Conservation (phyloP, 1,140 invertebrate species). For the Cotesia vestalis region DNA sequence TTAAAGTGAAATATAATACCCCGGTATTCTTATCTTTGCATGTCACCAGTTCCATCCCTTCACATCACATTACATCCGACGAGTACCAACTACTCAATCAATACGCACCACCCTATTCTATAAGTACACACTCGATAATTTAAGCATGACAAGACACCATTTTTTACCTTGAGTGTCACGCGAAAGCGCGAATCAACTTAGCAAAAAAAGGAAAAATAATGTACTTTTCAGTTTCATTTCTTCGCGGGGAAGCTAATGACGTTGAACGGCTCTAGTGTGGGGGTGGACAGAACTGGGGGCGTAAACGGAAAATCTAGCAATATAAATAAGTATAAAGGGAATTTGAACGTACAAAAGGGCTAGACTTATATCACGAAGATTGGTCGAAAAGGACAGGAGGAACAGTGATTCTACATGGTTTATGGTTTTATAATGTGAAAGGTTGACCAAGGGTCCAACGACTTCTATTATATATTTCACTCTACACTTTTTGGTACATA, state of each 20-base stretch:
- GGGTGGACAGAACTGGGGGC: slow-evolving; percentile 20
- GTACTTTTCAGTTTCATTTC: slow-evolving; percentile 23
- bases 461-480: neutral
- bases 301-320: slow-evolving; percentile 25
- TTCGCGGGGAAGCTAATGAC: slow-evolving; percentile 41
- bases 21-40: too few relatives aligned
- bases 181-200: slow-evolving; percentile 5
- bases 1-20: too few relatives aligned
- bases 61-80: too few relatives aligned
- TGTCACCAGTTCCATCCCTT: too few relatives aligned
- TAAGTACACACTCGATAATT: neutral
- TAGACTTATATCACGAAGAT: neutral
- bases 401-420: slow-evolving; percentile 45
- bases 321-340: slow-evolving; percentile 35
- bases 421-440: slow-evolving; percentile 62
- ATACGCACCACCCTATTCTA: too few relatives aligned
- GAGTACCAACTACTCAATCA: too few relatives aligned
- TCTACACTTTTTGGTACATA: slow-evolving; percentile 5
- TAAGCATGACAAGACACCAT: neutral
- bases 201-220: neutral
- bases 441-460: slow-evolving; percentile 51
- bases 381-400: slow-evolving; percentile 11
- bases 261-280: slow-evolving; percentile 36
- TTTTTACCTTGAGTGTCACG: neutral
- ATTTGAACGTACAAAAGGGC: neutral